A percentile compares a stretch with the other conserved stretches of the same genome.
phyloP scores from a whole-genome alignment of 2,888 invertebrate species.

The Macrosiphum euphorbiae region DNA sequence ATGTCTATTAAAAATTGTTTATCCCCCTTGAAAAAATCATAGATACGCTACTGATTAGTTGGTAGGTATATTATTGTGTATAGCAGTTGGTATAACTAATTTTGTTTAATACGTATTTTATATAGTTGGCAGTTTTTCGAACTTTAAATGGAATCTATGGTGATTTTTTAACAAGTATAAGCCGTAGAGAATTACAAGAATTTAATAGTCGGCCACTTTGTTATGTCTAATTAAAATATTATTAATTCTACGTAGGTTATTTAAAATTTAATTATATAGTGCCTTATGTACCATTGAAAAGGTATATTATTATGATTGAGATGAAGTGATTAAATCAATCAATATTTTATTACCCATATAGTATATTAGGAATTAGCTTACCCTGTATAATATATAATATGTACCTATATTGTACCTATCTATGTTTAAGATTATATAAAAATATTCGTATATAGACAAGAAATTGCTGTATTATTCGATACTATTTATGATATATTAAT shows the following conservation, averaged over 20 bases:
- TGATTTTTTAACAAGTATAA: not conserved
- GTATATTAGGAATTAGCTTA: no score
- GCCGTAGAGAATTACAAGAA: not conserved
- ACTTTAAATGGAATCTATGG: not conserved
- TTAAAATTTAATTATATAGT: not conserved
- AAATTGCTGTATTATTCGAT: not conserved
- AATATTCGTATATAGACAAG: not conserved
- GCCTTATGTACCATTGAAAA: not conserved
- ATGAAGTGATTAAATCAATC: not conserved
- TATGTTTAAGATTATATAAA: not conserved
- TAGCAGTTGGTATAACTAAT: not conserved
- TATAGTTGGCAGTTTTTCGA: not conserved
- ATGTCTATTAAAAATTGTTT: no score
- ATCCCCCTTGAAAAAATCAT: no score
- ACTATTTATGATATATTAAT: not conserved
- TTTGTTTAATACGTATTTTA: not conserved
- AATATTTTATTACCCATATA: not conserved
- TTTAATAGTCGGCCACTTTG: slow-evolving; percentile 4
- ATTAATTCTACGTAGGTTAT: not conserved
- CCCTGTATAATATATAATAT: not conserved
- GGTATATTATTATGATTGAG: not conserved
- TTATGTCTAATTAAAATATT: not conserved
- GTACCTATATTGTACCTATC: not conserved
- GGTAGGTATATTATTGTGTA: not conserved
- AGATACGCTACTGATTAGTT: no score